Base-by-base conservation (phyloP, 1,140 invertebrate species). In the Drosophila saltans region DNA sequence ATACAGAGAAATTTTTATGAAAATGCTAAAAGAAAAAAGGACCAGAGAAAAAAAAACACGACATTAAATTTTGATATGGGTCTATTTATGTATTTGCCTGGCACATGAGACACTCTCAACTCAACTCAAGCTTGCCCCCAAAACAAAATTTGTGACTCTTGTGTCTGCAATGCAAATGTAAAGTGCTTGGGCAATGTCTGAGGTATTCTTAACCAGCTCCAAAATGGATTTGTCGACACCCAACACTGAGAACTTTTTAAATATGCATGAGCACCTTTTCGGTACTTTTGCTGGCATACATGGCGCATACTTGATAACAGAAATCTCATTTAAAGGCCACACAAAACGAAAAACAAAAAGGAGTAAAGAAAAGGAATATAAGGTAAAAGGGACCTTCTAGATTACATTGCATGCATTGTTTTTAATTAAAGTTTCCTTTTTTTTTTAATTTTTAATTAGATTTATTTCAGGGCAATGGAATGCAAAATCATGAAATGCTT, bases 201-300 rank as follows among this genome's bases (percentile, higher is more conserved):
- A 65, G 55, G 45, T 52, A 65, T 61, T 70, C 33, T 66, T 41
- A 57, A 58, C 67, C 72, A 82, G 67, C 78, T 77, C 57, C 62
- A 77, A 78, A 76, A 80, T 77, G 83, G 72, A 72, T 86, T 82
- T 88, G 83, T 74, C 73, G 72, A 76, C 79, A 72, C 52, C 64
- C 60, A 52, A 55, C 36, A 43, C 24, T 21, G 48, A 64, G 36
- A 70, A 76, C 66, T 83, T 85, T 88, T 88, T 72, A 86, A 88
- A 86, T 88, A 88, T 86, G 83, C 83, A 88, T 86, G 72, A 88
- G 73, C 75, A 86, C 82, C 82, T 82, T 88, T 86, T 70, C 21
- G 45, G 45, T 63, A 26, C 39, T 58, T 58, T 58, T 48, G 55
- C 6, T 41, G 71, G 59, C 67, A 57, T 30, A 75, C 78, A 76